These are phyloP conservation scores for Drosophila koepferae DNA, from an alignment of 2,888 invertebrate species.

Conservation along the genomic window DNA sequence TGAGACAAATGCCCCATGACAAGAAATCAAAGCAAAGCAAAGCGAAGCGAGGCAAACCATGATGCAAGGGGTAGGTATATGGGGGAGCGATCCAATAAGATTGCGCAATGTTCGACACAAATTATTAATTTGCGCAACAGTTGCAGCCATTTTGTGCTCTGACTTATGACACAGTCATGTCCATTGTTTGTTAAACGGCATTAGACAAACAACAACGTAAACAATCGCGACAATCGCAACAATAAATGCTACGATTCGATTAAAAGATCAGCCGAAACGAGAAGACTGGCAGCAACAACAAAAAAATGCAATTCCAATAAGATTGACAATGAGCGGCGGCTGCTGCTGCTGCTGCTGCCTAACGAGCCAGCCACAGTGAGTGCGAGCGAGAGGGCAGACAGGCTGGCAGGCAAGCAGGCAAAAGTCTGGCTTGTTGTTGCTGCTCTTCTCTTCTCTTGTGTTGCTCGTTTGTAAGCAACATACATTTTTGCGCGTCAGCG, in stretches of 20 bases:
- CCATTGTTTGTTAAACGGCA: conserved; percentile 77
- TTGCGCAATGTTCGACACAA: conserved; percentile 53
- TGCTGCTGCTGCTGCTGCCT: conserved; percentile 14
- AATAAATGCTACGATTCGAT: conserved; percentile 81
- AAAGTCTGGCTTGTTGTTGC: conserved; percentile 1
- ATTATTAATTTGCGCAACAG: conserved; percentile 77
- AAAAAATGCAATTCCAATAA: conserved; percentile 48
- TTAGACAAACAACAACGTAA: conserved; percentile 64
- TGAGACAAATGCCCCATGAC: conserved; percentile 57
- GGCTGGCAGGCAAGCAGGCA: conserved; percentile 11
- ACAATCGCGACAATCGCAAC: conserved; percentile 69
- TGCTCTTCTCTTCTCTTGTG: conserved; percentile 43
- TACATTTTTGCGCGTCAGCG: conserved; percentile 79
- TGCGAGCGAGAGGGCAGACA: conserved; percentile 19
- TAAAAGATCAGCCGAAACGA: conserved; percentile 75
- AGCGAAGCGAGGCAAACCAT: conserved; percentile 20
- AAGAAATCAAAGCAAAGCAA: conserved; percentile 46
- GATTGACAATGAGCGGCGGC: conserved; percentile 67
- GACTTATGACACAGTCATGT: conserved; percentile 72
- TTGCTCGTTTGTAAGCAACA: conserved; percentile 79
- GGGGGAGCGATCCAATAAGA: conserved; percentile 10
- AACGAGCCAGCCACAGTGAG: conserved; percentile 32
- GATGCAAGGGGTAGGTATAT: background rate
- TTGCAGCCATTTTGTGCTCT: conserved; percentile 63
- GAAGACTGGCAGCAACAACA: conserved; percentile 23